Evolutionary conservation across 1,140 invertebrate genomes (phyloP).

Genomic region (Cotesia glomerata): DNA sequence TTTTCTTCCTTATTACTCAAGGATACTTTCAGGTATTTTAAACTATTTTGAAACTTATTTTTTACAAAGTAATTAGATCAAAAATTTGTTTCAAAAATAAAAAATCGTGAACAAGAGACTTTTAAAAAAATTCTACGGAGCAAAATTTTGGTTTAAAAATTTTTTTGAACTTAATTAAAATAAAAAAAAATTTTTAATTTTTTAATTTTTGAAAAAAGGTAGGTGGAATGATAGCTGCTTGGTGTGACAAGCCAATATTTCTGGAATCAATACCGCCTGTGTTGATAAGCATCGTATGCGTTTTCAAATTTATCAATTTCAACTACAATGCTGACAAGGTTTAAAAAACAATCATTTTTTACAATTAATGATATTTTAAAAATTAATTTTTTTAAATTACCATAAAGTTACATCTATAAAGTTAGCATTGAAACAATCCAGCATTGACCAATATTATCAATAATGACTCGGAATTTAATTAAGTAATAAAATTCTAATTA

Average conservation of each 20-base stretch:
- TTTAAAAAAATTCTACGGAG: no score
- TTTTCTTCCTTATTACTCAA: constrained; percentile 30
- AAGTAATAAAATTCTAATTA: no score
- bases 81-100: no score
- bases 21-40: constrained; percentile 37
- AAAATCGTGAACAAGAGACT: no score
- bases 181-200: background rate
- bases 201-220: constrained; percentile 25
- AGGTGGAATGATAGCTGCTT: constrained; percentile 37
- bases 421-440: no score
- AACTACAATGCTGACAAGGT: constrained; percentile 38
- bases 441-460: no score
- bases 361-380: background rate
- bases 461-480: no score
- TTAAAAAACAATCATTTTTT: background rate
- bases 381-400: background rate
- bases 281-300: constrained; percentile 38
- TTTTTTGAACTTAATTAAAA: no score
- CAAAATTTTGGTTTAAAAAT: no score
- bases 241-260: constrained; percentile 31
- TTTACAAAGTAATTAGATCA: no score
- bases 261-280: constrained; percentile 40
- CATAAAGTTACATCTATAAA: no score
- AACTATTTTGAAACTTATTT: no score
- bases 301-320: constrained; percentile 42